These are phyloP conservation scores for Fregetta grallaria DNA, from an alignment of 2,113 vertebrate species.

Conservation along the genomic window DNA sequence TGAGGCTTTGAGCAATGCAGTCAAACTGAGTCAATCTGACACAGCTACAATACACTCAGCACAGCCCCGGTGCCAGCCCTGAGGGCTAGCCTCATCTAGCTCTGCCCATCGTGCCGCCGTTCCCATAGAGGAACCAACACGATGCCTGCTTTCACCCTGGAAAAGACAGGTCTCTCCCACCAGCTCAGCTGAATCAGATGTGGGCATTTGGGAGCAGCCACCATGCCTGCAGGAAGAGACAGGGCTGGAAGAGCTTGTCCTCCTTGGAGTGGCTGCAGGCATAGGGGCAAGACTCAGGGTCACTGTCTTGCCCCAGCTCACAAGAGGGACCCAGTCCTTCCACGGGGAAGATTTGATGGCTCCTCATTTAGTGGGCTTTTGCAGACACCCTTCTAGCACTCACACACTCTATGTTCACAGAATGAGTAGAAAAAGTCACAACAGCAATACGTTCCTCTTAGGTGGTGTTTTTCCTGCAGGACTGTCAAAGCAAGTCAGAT, in stretches of 20 bases:
- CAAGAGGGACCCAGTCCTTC: background rate
- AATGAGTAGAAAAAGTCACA: background rate
- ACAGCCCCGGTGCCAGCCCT: background rate
- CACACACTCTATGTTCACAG: background rate
- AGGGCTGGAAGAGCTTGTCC: background rate
- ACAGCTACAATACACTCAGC: background rate
- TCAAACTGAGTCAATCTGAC: background rate
- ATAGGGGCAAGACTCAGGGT: background rate
- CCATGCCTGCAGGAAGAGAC: background rate
- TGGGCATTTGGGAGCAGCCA: background rate
- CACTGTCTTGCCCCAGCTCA: fast-evolving
- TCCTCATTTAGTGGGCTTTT: background rate
- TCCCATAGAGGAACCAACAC: background rate
- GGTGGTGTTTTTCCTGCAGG: background rate
- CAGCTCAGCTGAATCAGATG: background rate
- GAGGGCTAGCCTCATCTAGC: background rate
- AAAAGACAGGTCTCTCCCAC: background rate
- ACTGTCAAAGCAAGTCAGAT: background rate
- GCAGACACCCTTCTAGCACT: background rate
- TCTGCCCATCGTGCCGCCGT: background rate
- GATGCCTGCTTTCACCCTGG: background rate
- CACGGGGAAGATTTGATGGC: background rate
- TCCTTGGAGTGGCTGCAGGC: background rate
- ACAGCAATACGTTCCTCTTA: background rate
- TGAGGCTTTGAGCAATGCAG: background rate